Conservation (phyloP, 2,797 vertebrate genomes). For the Malurus leucopterus region DNA sequence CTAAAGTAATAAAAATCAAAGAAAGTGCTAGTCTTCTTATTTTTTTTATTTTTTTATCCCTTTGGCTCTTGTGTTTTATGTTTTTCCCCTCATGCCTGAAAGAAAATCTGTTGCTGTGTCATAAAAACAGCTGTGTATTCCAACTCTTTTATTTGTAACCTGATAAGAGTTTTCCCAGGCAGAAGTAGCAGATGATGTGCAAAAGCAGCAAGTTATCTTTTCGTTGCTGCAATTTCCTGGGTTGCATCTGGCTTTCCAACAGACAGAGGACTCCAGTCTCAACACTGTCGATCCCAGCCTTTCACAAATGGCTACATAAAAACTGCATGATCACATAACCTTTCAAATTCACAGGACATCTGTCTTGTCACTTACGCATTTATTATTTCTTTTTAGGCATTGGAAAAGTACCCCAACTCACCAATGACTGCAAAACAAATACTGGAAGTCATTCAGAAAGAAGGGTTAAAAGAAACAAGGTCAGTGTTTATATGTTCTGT, state of each 20-base stretch:
- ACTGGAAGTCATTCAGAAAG: constrained; percentile 85
- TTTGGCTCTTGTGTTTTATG: not conserved
- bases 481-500: constrained; percentile 61
- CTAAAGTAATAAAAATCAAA: not conserved
- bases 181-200: constrained; percentile 1
- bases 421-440: constrained; percentile 87
- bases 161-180: constrained; percentile 17
- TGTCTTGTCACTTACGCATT: constrained; percentile 29
- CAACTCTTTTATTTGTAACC: constrained; percentile 13
- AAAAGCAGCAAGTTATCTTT: constrained; percentile 28
- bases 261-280: constrained; percentile 15
- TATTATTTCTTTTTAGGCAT: constrained; percentile 74
- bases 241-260: constrained; percentile 19
- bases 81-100: not conserved
- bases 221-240: constrained; percentile 27
- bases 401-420: constrained; percentile 84
- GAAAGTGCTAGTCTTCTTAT: not conserved
- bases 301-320: constrained; percentile 20
- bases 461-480: constrained; percentile 86
- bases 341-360: constrained; percentile 6
- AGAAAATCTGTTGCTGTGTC: not conserved
- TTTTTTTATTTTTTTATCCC: not conserved
- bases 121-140: constrained; percentile 10
- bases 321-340: constrained; percentile 4
- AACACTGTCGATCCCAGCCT: not conserved